Evolutionary conservation across 2,888 invertebrate species (phyloP).

Genomic region (Temnothorax unifasciatus): DNA sequence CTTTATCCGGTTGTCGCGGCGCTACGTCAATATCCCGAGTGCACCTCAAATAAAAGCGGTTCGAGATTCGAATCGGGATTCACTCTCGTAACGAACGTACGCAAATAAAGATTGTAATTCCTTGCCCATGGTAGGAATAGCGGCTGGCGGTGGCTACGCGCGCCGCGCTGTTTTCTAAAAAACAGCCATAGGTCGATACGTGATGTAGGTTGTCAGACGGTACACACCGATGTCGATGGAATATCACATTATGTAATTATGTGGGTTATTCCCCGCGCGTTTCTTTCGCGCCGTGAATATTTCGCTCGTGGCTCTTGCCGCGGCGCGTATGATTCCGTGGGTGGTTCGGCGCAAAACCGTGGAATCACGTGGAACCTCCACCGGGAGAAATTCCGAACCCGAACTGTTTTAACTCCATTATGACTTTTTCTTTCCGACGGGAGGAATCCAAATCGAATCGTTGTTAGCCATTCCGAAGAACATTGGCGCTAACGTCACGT

Average conservation of each 20-base stretch:
- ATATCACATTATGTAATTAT: constrained; percentile 49
- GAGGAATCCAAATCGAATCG: constrained; percentile 22
- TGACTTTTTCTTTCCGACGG: constrained; percentile 24
- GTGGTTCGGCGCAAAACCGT: neutral
- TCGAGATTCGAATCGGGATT: constrained; percentile 38
- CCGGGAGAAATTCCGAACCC: neutral
- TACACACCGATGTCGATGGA: constrained; percentile 16
- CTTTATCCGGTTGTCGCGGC: constrained; percentile 37
- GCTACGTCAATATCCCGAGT: constrained; percentile 48
- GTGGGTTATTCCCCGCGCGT: constrained; percentile 15
- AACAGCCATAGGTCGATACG: constrained; percentile 20
- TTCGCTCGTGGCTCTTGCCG: neutral
- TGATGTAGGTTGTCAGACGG: constrained; percentile 32
- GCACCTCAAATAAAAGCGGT: constrained; percentile 40
- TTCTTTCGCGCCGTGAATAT: constrained; percentile 1
- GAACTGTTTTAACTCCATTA: constrained; percentile 21
- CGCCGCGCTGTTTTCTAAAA: constrained; percentile 22
- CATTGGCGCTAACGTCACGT: neutral
- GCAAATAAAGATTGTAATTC: constrained; percentile 55
- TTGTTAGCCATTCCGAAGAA: neutral
- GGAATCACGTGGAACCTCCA: neutral
- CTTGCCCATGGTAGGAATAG: constrained; percentile 35
- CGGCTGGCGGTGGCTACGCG: neutral
- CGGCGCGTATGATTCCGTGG: neutral
- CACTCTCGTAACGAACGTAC: constrained; percentile 55